Base-by-base conservation (phyloP, 2,113 vertebrate species). In the Oophaga pumilio region DNA sequence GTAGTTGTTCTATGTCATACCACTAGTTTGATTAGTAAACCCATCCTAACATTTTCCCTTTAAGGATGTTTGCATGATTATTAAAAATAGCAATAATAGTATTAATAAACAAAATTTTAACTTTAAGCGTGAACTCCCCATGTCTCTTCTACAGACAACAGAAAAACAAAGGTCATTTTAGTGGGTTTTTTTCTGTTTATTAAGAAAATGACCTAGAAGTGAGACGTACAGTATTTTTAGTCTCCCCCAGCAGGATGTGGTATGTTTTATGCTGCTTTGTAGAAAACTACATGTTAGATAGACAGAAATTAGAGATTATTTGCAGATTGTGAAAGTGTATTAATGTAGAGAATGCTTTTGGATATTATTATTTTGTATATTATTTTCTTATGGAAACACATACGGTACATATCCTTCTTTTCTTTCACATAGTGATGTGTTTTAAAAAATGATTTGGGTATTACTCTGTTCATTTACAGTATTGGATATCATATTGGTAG, bases 181-280 rank as follows among this genome's bases (percentile, higher is more conserved):
- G 5, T 64, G 17, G 62, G 28, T 74, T 87, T 81, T 87, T 60
- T 22, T 87, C 28, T 82, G 66, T 62, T 87, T 68, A 74, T 68
- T 56, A 87, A 68, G 78, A 86, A 77, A 86, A 86, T 59, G 74
- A 76, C 22, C 57, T 66, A 64, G 57, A 17, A 43, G 56, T 60
- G 14, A 82, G 86, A 43, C 78, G 78, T 82, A n/a, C n/a, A n/a
- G n/a, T n/a, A 60, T 76, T 52, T 87, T 82, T 53, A n/a, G 24
- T 43, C 53, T 82, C 26, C 71, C 22, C 56, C 49, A 24, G 68
- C 26, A 87, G 86, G 86, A 87, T 87, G 86, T 87, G 78, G 86
- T 82, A 60, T 74, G 85, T 82, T 74, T 18, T 0, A 8, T 50
- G 33, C 8, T 14, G 66, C 56, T 83, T 68, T 53, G 43, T 83